A percentile compares a stretch with the other conserved stretches of the same genome.
phyloP scores from a whole-genome alignment of 2,797 vertebrate species.

The Perodicticus potto region DNA sequence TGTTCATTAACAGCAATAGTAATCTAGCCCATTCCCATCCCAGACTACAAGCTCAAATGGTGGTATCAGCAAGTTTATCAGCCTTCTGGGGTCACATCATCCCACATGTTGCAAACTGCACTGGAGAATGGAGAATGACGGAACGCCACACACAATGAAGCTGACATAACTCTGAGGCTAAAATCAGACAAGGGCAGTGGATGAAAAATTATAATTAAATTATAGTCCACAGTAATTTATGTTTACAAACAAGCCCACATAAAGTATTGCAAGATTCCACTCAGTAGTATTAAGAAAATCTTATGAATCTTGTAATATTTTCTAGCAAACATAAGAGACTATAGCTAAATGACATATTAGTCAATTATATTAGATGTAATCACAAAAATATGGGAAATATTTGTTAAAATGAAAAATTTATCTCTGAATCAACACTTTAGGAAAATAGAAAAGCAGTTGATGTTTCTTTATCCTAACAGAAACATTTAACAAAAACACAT shows the following conservation, averaged over 20 bases:
- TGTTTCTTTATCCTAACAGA: neutral
- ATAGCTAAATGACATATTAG: neutral
- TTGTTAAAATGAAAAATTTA: neutral
- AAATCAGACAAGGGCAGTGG: neutral
- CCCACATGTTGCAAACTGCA: neutral
- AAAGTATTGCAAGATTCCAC: neutral
- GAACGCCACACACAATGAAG: neutral
- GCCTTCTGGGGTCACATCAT: neutral
- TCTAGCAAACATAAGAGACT: neutral
- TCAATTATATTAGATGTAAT: neutral
- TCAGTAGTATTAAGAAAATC: neutral
- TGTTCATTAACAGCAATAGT: neutral
- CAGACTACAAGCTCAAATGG: neutral
- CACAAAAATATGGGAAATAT: neutral
- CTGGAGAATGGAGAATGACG: neutral
- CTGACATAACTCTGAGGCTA: neutral
- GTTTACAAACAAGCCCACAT: neutral
- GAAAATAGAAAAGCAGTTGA: neutral
- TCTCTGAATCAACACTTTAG: neutral
- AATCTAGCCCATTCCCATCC: neutral
- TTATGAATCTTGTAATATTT: neutral
- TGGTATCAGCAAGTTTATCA: neutral
- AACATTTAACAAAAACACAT: neutral
- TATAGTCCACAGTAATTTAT: neutral
- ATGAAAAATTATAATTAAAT: neutral